Evolutionary conservation across 1,140 invertebrate species (phyloP).

Genomic region (Anoplolepis gracilipes): DNA sequence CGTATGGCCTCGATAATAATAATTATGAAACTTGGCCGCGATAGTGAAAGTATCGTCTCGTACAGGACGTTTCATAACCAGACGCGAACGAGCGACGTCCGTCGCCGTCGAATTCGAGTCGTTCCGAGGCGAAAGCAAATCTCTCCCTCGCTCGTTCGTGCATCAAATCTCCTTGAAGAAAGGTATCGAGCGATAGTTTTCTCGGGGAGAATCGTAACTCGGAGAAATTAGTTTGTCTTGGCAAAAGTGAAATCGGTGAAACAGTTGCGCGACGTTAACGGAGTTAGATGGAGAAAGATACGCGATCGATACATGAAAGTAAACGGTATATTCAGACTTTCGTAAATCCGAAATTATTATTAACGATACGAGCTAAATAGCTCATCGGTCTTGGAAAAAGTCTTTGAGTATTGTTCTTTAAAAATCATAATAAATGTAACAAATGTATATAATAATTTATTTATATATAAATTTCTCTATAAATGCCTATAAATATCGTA

Average conservation of each 20-base stretch:
- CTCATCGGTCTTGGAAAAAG: not conserved
- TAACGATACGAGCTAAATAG: not conserved
- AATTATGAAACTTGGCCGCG: slow-evolving; percentile 81
- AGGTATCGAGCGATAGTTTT: slow-evolving; percentile 27
- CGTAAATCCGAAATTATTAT: slow-evolving; percentile 27
- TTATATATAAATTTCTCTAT: not conserved
- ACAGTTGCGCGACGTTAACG: slow-evolving; percentile 39
- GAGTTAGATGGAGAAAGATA: slow-evolving; percentile 37
- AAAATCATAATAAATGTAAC: not conserved
- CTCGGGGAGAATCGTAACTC: slow-evolving; percentile 16
- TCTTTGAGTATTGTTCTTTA: not conserved
- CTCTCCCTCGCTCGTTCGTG: slow-evolving; percentile 33
- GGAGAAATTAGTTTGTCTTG: slow-evolving; percentile 59
- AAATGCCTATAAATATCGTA: not conserved
- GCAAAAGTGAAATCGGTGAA: slow-evolving; percentile 58
- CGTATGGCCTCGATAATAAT: slow-evolving; percentile 81
- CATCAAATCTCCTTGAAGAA: slow-evolving; percentile 34
- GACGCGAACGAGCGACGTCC: slow-evolving; percentile 9
- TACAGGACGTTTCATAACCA: slow-evolving; percentile 79
- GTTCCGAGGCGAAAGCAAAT: slow-evolving; percentile 51
- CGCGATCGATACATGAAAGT: slow-evolving; percentile 40
- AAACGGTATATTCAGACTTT: slow-evolving; percentile 41
- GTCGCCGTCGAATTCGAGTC: slow-evolving; percentile 15
- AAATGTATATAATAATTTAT: not conserved
- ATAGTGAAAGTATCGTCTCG: slow-evolving; percentile 79